These are phyloP conservation scores for Digitonthophagus gazella DNA, from an alignment of 2,888 invertebrate species.

Conservation along the genomic window DNA sequence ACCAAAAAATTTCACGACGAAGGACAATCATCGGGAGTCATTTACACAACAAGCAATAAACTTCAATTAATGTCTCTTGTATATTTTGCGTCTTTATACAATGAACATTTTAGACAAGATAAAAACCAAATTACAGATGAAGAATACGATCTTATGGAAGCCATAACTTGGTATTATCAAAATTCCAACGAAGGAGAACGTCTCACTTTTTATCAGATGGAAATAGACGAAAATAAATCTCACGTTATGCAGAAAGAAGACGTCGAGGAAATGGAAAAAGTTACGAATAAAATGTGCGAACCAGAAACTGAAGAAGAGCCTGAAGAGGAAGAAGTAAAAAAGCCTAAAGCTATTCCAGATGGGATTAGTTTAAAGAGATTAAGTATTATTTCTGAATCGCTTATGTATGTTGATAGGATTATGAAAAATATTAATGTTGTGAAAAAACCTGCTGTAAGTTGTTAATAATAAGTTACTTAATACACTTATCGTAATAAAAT, in stretches of 20 bases:
- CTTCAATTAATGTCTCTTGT: background rate
- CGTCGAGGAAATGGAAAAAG: background rate
- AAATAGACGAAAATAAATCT: background rate
- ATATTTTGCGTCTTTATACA: background rate
- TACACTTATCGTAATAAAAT: too few species aligned
- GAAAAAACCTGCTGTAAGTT: background rate
- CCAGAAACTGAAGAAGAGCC: background rate
- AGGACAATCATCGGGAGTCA: background rate
- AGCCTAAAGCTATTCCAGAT: background rate
- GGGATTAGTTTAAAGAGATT: background rate
- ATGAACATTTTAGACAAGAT: background rate
- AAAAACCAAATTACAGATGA: background rate
- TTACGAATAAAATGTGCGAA: background rate
- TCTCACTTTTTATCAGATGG: background rate
- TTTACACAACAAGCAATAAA: background rate
- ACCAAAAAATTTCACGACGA: background rate
- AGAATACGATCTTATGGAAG: background rate
- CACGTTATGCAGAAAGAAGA: background rate
- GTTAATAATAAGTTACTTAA: too few species aligned
- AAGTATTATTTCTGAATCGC: background rate
- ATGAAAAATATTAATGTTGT: background rate
- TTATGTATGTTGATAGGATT: background rate
- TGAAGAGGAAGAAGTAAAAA: background rate
- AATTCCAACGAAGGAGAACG: background rate
- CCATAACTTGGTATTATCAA: background rate